Base-by-base conservation (phyloP, 2,888 invertebrate genomes). In the Drosophila kuntzei region DNA sequence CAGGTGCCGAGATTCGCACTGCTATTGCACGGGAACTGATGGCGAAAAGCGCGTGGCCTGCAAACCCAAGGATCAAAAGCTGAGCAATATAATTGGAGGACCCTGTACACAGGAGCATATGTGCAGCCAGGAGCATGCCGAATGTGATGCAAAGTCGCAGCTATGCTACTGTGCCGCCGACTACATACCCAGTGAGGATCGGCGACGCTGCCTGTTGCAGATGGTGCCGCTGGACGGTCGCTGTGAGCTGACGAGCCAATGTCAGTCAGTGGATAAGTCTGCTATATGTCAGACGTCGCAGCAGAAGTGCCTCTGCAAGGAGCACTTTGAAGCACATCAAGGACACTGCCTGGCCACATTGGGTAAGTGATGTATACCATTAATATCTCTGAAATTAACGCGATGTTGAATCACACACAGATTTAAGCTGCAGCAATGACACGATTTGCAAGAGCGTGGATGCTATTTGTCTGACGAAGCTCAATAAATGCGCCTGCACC, bases 11-110 rank as follows among this genome's bases (percentile, higher is more conserved):
- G 65, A 84, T 6, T 76, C 64, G 0, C 49, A 47, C 7, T 91
- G 91, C 46, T 16, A 62, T 5, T 91, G 91, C 74, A 76, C 49
- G 18, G 73, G 70, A 16, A 27, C 49, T 57, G 68, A 36, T 25
- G 62, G 65, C 22, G 74, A 76, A 0, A 46, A 78, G 4, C 62
- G 8, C n/a, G 77, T 80, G 8, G 12, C 64, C 14, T 91, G 91
- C 55, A 47, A 61, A 14, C 91, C 91, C 5, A 64, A 87, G 76
- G 81, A 82, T 22, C 47, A 50, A 8, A 90, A 82, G 46, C 16
- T 85, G 50, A 91, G 68, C 54, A 92, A 92, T 62, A 79, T 91
- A 16, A 85, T 92, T 44, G 90, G 90, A 8, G 91, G 92, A 3
- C 72, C 82, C 4, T 92, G 92, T 14, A 53, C 34, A 0, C 9